Percentiles rank a stretch among this genome's conserved stretches.
Evolutionary conservation across 2,888 invertebrate genomes (phyloP).

Genomic region (Cheilosia soror): DNA sequence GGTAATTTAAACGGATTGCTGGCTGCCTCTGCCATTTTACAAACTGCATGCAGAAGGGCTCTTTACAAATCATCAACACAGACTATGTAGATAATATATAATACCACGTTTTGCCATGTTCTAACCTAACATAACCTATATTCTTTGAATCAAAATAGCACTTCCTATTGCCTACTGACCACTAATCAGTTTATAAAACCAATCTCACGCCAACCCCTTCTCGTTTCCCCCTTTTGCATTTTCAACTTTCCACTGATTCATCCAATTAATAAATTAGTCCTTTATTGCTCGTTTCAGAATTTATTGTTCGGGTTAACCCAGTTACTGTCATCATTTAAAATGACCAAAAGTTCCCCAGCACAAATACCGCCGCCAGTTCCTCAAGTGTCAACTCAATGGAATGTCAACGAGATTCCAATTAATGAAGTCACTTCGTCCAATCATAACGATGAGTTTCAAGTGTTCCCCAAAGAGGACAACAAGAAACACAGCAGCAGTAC

Average conservation of each 20-base stretch:
- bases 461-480: slow-evolving; percentile 52
- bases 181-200: too few relatives aligned
- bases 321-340: slow-evolving; percentile 53
- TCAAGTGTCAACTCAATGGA: slow-evolving; percentile 63
- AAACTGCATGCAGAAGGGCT: too few relatives aligned
- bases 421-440: slow-evolving; percentile 67
- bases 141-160: too few relatives aligned
- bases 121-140: too few relatives aligned
- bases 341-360: slow-evolving; percentile 57
- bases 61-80: too few relatives aligned
- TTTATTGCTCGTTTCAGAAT: slow-evolving; percentile 27
- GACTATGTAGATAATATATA: too few relatives aligned
- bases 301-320: neutral
- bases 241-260: neutral
- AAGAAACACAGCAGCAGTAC: slow-evolving; percentile 24
- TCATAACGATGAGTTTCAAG: slow-evolving; percentile 68
- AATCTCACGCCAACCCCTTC: too few relatives aligned
- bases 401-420: slow-evolving; percentile 70
- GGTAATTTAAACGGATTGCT: too few relatives aligned
- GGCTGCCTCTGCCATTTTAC: too few relatives aligned
- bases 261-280: neutral
- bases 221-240: neutral
- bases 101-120: too few relatives aligned
- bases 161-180: too few relatives aligned
- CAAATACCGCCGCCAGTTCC: slow-evolving; percentile 59